Evolutionary conservation across 2,888 invertebrate species (phyloP).

Genomic region (Eustalomyia histrio): DNA sequence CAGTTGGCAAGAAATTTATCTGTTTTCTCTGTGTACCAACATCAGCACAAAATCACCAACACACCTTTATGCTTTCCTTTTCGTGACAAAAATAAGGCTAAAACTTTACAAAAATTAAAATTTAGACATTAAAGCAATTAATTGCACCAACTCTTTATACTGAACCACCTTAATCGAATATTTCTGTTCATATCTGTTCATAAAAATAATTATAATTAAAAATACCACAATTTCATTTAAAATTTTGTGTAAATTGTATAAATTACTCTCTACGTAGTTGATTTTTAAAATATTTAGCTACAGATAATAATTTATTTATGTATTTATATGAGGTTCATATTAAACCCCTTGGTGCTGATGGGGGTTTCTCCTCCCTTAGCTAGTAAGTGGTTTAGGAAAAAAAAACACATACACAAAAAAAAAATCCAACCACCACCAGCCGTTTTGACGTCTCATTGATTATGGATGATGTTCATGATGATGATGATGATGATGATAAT

Average conservation of each 20-base stretch:
- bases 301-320: neutral
- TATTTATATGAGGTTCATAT: neutral
- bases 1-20: too few species aligned
- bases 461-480: constrained; percentile 31
- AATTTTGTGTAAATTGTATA: constrained; percentile 6
- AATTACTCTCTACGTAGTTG: neutral
- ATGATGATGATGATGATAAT: constrained; percentile 24
- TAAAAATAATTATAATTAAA: too few species aligned
- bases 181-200: too few species aligned
- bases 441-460: constrained; percentile 58
- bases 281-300: neutral
- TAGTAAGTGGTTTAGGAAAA: constrained; percentile 1
- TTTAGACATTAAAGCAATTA: too few species aligned
- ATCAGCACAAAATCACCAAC: too few species aligned
- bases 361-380: neutral
- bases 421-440: constrained; percentile 29
- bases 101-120: too few species aligned
- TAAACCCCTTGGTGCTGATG: neutral
- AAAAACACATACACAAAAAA: constrained; percentile 17
- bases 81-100: too few species aligned
- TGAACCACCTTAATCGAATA: too few species aligned
- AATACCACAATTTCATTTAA: neutral
- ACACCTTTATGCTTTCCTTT: too few species aligned
- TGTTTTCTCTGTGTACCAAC: too few species aligned
- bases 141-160: too few species aligned